Evolutionary conservation across 2,797 vertebrate species (phyloP).

Genomic region (Chaetophractus vellerosus): DNA sequence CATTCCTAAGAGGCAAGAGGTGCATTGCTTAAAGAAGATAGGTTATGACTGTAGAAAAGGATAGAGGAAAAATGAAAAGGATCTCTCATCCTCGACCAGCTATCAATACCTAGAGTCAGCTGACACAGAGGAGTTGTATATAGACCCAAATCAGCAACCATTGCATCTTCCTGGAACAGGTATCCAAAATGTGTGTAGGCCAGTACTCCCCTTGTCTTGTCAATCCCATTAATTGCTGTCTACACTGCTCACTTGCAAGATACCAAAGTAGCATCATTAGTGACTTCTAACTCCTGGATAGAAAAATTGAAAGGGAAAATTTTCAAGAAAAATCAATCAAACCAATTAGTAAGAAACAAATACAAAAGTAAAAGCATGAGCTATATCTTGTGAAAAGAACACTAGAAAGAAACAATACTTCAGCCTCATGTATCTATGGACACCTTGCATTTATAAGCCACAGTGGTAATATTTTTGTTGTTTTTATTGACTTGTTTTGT

Average conservation of each 20-base stretch:
- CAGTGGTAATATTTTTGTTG: neutral
- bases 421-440: neutral
- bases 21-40: neutral
- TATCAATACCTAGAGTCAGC: neutral
- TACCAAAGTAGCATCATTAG: neutral
- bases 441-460: neutral
- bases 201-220: neutral
- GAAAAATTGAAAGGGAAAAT: neutral
- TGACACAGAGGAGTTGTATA: neutral
- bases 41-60: neutral
- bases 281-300: neutral
- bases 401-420: neutral
- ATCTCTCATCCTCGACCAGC: neutral
- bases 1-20: neutral
- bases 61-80: neutral
- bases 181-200: neutral
- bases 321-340: neutral
- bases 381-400: neutral
- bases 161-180: neutral
- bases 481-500: neutral
- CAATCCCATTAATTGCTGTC: neutral
- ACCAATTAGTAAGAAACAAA: neutral
- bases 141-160: neutral
- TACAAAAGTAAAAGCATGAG: neutral
- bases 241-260: neutral